Conservation (phyloP, 35 echinoderm and acorn worm genomes). For the Chiridota heheva region DNA sequence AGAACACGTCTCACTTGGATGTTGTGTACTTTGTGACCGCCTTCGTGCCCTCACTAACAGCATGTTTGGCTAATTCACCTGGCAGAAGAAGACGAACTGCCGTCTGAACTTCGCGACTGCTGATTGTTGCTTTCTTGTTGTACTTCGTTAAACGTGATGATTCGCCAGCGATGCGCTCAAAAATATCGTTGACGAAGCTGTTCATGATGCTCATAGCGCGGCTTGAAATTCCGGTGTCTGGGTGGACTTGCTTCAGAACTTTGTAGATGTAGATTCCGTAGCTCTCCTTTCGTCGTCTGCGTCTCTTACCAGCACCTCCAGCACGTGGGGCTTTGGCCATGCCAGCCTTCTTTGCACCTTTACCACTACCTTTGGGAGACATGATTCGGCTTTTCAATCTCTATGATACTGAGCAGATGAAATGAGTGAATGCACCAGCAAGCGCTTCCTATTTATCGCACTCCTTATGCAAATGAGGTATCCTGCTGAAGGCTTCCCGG, state of each 20-base stretch:
- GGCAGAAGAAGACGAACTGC: too few species aligned
- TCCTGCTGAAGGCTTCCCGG: background rate
- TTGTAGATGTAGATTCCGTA: constrained; percentile 78
- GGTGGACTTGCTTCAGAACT: constrained; percentile 72
- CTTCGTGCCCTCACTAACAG: too few species aligned
- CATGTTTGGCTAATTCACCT: too few species aligned
- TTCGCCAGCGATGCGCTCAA: constrained; percentile 26
- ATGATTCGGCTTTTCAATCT: background rate
- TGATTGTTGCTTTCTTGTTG: too few species aligned
- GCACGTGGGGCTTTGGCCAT: constrained; percentile 50
- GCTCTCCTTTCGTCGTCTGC: constrained; percentile 41
- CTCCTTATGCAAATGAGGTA: constrained; percentile 44
- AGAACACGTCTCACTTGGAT: too few species aligned
- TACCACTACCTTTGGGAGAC: constrained; percentile 53
- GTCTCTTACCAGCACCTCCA: constrained; percentile 33
- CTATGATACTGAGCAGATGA: background rate
- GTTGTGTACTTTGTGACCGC: too few species aligned
- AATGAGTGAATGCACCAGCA: background rate
- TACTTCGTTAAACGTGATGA: too few species aligned
- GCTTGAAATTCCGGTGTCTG: constrained; percentile 67
- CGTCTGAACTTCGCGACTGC: too few species aligned
- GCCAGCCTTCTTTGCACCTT: constrained; percentile 52
- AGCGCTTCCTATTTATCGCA: constrained; percentile 30
- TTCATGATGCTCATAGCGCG: constrained; percentile 74
- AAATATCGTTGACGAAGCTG: constrained; percentile 81